Conservation (phyloP, 2,113 vertebrate species). For the Sturnira hondurensis region DNA sequence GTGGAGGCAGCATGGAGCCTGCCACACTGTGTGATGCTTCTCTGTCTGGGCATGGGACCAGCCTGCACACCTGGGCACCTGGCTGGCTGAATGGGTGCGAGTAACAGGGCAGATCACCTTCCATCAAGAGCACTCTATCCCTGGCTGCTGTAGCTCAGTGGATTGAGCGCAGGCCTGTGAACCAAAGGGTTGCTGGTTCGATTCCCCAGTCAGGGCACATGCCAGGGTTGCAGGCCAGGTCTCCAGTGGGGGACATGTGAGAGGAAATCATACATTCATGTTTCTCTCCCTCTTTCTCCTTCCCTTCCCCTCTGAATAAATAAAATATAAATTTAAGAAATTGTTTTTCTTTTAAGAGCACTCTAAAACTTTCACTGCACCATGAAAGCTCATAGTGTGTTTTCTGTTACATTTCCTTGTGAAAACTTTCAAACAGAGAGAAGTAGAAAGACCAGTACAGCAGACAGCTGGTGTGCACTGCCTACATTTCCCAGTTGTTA, state of each 20-base stretch:
- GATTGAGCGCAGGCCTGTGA: no score
- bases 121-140: not conserved
- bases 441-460: not conserved
- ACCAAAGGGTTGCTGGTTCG: no score
- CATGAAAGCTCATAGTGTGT: not conserved
- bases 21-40: rapidly evolving
- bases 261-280: no score
- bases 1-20: rapidly evolving
- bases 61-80: not conserved
- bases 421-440: not conserved
- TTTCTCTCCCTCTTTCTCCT: no score
- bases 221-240: no score
- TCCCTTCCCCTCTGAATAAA: no score
- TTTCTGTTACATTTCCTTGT: not conserved
- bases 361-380: not conserved
- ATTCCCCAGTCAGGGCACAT: no score
- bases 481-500: not conserved
- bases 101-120: rapidly evolving
- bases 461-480: not conserved
- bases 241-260: no score
- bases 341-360: no score
- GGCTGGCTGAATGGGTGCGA: not conserved
- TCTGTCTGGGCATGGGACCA: rapidly evolving
- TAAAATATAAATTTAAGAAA: no score
- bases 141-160: no score